phyloP scores from a whole-genome alignment of 2,888 invertebrate genomes.

The Synanthedon andrenaeformis region DNA sequence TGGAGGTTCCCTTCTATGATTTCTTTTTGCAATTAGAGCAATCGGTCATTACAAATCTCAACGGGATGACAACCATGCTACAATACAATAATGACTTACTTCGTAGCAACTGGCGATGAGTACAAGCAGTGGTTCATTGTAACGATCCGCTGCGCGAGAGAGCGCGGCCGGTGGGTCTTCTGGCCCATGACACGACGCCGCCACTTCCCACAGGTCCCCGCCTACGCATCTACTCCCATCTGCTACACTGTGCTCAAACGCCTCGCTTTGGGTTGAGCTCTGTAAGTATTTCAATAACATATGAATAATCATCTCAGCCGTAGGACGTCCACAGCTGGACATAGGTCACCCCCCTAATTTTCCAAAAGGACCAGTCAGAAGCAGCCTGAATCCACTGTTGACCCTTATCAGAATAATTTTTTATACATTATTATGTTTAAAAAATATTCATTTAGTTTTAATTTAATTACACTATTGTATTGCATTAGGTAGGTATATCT shows the following conservation, averaged over 20 bases:
- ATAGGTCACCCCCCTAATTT: too few species aligned
- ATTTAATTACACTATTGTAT: too few species aligned
- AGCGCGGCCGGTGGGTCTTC: conserved; percentile 77
- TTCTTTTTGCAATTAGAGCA: too few species aligned
- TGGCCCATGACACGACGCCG: conserved; percentile 76
- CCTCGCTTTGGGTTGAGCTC: conserved; percentile 34
- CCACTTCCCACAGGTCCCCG: conserved; percentile 71
- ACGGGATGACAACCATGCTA: too few species aligned
- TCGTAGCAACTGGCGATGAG: conserved; percentile 78
- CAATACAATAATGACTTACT: conserved; percentile 34
- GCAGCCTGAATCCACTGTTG: too few species aligned
- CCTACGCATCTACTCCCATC: conserved; percentile 37
- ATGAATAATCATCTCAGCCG: background rate
- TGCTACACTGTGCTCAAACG: conserved; percentile 47
- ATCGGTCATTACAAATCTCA: too few species aligned
- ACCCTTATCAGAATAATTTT: too few species aligned
- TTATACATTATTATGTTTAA: too few species aligned
- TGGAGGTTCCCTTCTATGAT: too few species aligned
- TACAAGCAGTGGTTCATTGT: conserved; percentile 72
- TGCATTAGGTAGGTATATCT: too few species aligned
- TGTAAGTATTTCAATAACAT: conserved; percentile 4
- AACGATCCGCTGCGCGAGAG: conserved; percentile 67
- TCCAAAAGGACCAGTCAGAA: conserved; percentile 11
- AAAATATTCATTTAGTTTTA: too few species aligned
- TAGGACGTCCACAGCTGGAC: conserved; percentile 8